These are phyloP conservation scores for Dioctria rufipes DNA, from an alignment of 2,888 invertebrate genomes.

Conservation along the genomic window DNA sequence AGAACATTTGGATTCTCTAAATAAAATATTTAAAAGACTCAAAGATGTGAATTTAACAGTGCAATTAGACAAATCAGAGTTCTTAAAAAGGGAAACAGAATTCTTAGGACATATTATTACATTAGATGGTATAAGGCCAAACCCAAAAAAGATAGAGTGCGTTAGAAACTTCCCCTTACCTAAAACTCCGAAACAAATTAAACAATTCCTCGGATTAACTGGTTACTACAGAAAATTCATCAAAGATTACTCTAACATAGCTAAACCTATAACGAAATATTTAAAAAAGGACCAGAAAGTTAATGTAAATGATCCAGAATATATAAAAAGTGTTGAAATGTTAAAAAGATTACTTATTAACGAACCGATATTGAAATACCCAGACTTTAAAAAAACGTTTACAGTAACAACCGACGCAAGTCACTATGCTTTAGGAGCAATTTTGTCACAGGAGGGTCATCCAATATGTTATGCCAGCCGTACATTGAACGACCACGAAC, in stretches of 20 bases:
- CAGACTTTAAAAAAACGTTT: constrained; percentile 45
- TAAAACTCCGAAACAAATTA: background rate
- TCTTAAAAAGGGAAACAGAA: background rate
- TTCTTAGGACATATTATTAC: background rate
- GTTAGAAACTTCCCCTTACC: background rate
- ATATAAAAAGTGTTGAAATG: constrained; percentile 13
- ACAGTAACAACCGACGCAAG: no score
- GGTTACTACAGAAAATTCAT: background rate
- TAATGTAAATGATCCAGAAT: background rate
- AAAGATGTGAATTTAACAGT: background rate
- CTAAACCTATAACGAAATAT: background rate
- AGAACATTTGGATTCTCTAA: background rate
- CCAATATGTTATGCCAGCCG: constrained; percentile 62
- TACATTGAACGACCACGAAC: constrained; percentile 59
- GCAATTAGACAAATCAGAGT: no score
- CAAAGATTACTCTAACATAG: background rate
- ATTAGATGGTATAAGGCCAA: background rate
- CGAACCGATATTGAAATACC: constrained; percentile 58
- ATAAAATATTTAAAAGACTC: background rate
- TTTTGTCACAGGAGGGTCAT: constrained; percentile 61
- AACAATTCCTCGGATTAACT: background rate
- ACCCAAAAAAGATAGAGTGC: background rate
- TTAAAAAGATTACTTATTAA: constrained; percentile 48
- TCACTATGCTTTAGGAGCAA: no score
- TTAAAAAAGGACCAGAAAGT: background rate